phyloP scores from a whole-genome alignment of 2,113 vertebrate species.

The Tauraco erythrolophus region DNA sequence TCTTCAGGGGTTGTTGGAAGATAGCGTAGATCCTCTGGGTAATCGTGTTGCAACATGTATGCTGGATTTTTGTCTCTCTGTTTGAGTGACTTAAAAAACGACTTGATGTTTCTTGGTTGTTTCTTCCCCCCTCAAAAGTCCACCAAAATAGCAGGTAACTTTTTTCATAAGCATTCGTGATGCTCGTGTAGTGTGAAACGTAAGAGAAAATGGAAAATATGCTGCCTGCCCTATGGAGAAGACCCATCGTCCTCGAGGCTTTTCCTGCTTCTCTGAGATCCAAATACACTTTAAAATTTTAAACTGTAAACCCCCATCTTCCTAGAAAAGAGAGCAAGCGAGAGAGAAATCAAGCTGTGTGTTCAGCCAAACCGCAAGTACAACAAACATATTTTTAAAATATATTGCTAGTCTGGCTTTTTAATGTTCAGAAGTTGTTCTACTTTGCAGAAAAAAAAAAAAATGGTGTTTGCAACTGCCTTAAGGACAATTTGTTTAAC shows the following conservation, averaged over 20 bases:
- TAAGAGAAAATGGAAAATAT: constrained; percentile 69
- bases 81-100: constrained; percentile 30
- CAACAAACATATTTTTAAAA: constrained; percentile 68
- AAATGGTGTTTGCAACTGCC: constrained; percentile 80
- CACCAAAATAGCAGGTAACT: constrained; percentile 32
- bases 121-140: neutral
- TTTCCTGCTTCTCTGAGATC: constrained; percentile 58
- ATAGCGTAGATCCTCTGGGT: constrained; percentile 35
- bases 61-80: neutral
- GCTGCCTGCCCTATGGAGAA: constrained; percentile 63
- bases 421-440: constrained; percentile 78
- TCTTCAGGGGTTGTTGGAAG: constrained; percentile 50
- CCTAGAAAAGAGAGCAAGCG: constrained; percentile 24
- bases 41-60: neutral
- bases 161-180: neutral
- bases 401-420: constrained; percentile 62
- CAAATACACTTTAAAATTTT: constrained; percentile 61
- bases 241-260: constrained; percentile 54
- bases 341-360: constrained; percentile 45
- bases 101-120: neutral
- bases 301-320: constrained; percentile 49
- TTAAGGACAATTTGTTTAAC: constrained; percentile 92
- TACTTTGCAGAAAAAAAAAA: constrained; percentile 63
- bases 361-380: constrained; percentile 53
- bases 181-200: constrained; percentile 8